Evolutionary conservation across 2,113 vertebrate species (phyloP), one percentile per base, ranked within the genome.

Genomic region (Petroica traversi): DNA sequence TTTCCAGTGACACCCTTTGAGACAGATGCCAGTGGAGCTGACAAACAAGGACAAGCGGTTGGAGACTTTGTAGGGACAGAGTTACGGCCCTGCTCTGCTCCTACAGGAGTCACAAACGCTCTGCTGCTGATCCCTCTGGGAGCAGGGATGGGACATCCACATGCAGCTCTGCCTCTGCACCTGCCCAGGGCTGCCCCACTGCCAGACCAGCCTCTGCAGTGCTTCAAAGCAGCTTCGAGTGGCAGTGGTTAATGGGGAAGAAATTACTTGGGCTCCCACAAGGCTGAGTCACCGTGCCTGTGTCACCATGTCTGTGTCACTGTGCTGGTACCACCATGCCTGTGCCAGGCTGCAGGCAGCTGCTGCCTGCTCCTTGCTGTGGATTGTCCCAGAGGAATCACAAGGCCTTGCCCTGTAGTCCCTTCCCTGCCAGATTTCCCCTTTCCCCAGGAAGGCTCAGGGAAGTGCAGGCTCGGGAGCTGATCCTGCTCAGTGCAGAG

Each of bases 31-130:
- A 43, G 12, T 0, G 0, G 85, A 89, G 63, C 45, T 72, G 54
- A 57, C 49, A 88, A 85, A 64, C 5, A 11, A 36, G 68, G 34
- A 48, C 41, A 20, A 61, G 62, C 3, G 40, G n/a, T 19, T 79
- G 13, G 19, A 85, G 14, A 45, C 58, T 75, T 29, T 57, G 22
- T 6, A 62, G 49, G 38, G 28, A 80, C 11, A 7, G 34, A 85
- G 41, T 64, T 52, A 62, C 0, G 0, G 75, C 29, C 67, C 34
- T 0, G 0, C 17, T 68, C 45, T 57, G 31, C 71, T 61, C 74
- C 81, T 48, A 22, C 22, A 23, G 46, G 46, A 23, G 46, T 48
- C 46, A 8, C 0, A 17, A 40, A 38, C 6, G 58, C 29, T 88
- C 36, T 0, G 2, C 36, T 63, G 62, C 40, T 55, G 38, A 40